These are phyloP conservation scores for Limnephilus marmoratus DNA, from an alignment of 2,888 invertebrate species.

Conservation along the genomic window DNA sequence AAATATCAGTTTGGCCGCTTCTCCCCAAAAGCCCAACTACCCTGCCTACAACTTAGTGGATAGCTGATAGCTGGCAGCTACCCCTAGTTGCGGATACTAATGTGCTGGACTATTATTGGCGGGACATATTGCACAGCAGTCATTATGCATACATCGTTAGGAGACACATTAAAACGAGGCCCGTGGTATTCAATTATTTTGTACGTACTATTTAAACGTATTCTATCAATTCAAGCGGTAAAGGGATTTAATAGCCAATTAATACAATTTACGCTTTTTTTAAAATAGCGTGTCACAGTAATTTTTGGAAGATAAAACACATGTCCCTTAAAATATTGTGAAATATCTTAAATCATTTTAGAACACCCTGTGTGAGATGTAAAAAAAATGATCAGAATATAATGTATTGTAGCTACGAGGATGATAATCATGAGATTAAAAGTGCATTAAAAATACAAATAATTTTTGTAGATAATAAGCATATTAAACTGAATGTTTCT, in stretches of 20 bases:
- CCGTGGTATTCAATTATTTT: neutral
- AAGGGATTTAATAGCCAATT: neutral
- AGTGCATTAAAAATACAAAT: too few relatives aligned
- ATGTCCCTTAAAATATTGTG: too few relatives aligned
- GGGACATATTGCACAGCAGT: slow-evolving; percentile 33
- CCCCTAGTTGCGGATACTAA: slow-evolving; percentile 13
- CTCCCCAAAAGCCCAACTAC: neutral
- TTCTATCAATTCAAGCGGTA: neutral
- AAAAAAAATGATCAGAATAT: too few relatives aligned
- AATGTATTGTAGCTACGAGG: too few relatives aligned
- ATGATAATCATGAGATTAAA: too few relatives aligned
- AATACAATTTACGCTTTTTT: neutral
- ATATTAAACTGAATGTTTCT: too few relatives aligned
- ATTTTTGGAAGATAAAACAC: neutral
- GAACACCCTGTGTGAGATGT: too few relatives aligned
- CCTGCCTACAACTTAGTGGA: neutral
- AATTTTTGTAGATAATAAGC: too few relatives aligned
- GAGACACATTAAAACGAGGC: neutral
- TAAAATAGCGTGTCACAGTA: neutral
- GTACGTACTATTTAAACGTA: neutral
- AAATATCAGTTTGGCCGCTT: slow-evolving; percentile 64
- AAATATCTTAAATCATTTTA: too few relatives aligned
- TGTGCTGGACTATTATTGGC: slow-evolving; percentile 30
- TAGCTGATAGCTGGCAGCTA: neutral
- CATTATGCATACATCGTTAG: slow-evolving; percentile 32